Conservation (phyloP, 2,797 vertebrate genomes). For the Argya squamiceps region DNA sequence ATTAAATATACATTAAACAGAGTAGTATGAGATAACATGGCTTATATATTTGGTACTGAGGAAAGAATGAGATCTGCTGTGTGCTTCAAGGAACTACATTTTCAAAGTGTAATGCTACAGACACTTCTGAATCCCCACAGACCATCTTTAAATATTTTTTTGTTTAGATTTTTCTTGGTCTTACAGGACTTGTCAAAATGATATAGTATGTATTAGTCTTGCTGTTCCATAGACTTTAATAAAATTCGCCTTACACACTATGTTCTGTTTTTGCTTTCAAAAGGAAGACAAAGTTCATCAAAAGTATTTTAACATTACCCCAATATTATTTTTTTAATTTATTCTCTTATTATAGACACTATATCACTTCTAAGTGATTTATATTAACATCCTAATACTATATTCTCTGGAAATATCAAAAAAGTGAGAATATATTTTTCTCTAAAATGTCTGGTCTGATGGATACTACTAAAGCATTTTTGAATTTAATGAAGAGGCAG, state of each 20-base stretch:
- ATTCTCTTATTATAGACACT: background rate
- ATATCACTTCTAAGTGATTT: background rate
- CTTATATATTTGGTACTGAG: background rate
- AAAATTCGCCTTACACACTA: background rate
- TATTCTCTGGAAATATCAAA: background rate
- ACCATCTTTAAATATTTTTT: constrained; percentile 6
- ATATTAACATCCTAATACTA: background rate
- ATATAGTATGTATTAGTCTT: background rate
- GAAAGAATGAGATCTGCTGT: background rate
- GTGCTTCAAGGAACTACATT: background rate
- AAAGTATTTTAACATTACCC: background rate
- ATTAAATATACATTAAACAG: background rate
- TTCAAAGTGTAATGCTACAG: background rate
- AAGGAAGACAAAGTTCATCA: background rate
- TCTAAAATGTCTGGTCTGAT: background rate
- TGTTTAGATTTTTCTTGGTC: background rate
- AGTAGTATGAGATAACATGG: background rate
- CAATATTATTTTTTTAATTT: background rate
- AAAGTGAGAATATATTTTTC: background rate
- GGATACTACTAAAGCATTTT: background rate
- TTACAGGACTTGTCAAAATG: constrained; percentile 30
- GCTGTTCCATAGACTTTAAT: background rate
- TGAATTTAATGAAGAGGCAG: background rate
- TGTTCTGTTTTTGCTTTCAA: background rate
- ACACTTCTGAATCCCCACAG: background rate